phyloP scores from a whole-genome alignment of 2,888 invertebrate genomes.

The Aleiodes alternator region DNA sequence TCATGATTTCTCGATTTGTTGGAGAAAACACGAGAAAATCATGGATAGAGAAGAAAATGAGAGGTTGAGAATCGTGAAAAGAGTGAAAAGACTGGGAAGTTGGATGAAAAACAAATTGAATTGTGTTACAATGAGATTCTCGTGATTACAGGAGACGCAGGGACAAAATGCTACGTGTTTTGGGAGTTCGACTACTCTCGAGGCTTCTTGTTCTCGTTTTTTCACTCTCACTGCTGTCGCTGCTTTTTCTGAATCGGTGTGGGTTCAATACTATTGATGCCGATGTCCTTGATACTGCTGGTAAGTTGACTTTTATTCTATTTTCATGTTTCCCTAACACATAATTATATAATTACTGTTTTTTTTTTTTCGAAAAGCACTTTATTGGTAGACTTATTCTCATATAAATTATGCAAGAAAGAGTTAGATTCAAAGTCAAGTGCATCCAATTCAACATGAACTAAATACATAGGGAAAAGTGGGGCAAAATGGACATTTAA shows the following conservation, averaged over 20 bases:
- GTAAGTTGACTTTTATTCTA: constrained; percentile 56
- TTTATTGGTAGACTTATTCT: no score
- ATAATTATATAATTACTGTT: no score
- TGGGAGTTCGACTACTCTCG: constrained; percentile 78
- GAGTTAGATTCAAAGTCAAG: no score
- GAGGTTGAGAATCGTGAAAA: background rate
- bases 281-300: constrained; percentile 68
- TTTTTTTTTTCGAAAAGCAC: no score
- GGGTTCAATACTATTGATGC: constrained; percentile 75
- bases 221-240: constrained; percentile 77
- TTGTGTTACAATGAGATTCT: constrained; percentile 55
- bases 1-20: no score
- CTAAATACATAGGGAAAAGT: no score
- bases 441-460: no score
- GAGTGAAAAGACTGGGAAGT: constrained; percentile 8
- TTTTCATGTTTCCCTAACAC: background rate
- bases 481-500: no score
- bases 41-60: no score
- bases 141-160: constrained; percentile 67
- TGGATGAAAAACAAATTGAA: constrained; percentile 54
- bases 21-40: no score
- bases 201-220: constrained; percentile 78
- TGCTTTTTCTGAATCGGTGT: constrained; percentile 78
- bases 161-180: constrained; percentile 76
- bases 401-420: background rate